Base-by-base conservation (phyloP, 2,113 vertebrate genomes). In the Pelusios castaneus region DNA sequence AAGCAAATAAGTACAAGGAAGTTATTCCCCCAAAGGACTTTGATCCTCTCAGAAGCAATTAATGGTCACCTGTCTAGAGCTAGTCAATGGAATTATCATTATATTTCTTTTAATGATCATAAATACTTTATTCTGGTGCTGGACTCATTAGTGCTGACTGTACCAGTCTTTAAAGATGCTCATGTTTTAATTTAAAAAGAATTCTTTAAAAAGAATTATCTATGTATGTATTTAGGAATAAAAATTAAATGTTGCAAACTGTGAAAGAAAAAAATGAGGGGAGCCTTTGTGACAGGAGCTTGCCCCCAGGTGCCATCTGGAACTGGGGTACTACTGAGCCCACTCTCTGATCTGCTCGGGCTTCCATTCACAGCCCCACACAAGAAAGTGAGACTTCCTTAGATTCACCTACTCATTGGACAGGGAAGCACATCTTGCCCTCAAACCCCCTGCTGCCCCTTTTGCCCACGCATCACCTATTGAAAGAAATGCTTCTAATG, bases 361-460 rank as follows among this genome's bases (percentile, higher is more conserved):
- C 51, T 52, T 14, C 51, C 14, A 16, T 14, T 52, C 51, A 52
- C 51, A n/a, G n/a, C n/a, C n/a, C n/a, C n/a, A n/a, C n/a, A n/a
- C n/a, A n/a, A n/a, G n/a, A n/a, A n/a, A n/a, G n/a, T 16, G 82
- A 63, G 41, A 55, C 63, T 77, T 96, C 47, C 80, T 92, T 51
- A 81, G 82, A 14, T 85, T 97, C 91, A 91, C 31, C 79, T 93
- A 43, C 82, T 91, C 92, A n/a, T 89, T 89, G 87, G 21, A 55
- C 92, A 75, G 1, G 8, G 77, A 95, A 90, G 63, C 76, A 83
- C 16, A 1, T 91, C 79, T 90, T 95, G 76, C 47, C 47, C 47
- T 10, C n/a, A n/a, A n/a, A n/a, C 10, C 47, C 10, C 47, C 47
- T 10, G 10, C 47, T 91, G 81, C 77, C 93, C 12, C 49, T 88